A percentile compares a stretch with the other conserved stretches of the same genome.
phyloP scores from a whole-genome alignment of 1,140 invertebrate genomes.

The Hycleus phaleratus region DNA sequence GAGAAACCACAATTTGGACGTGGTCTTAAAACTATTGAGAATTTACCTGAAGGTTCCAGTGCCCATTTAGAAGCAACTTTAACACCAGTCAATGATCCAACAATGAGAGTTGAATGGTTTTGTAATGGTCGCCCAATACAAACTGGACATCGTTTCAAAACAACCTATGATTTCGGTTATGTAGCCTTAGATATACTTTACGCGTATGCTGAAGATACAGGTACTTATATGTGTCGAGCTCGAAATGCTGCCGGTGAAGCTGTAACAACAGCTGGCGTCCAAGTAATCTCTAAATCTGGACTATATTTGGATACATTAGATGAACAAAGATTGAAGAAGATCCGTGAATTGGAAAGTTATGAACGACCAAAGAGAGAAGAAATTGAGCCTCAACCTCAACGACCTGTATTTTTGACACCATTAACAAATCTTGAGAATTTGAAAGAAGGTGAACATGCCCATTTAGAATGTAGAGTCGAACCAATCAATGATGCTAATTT shows the following conservation, averaged over 20 bases:
- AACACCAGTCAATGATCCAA: constrained; percentile 90
- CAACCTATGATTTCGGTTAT: constrained; percentile 92
- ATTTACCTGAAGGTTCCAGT: constrained; percentile 77
- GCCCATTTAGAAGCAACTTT: constrained; percentile 93
- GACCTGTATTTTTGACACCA: constrained; percentile 80
- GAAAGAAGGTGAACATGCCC: constrained; percentile 85
- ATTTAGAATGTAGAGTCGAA: constrained; percentile 91
- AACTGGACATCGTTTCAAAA: constrained; percentile 84
- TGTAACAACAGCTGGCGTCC: constrained; percentile 79
- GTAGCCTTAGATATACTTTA: constrained; percentile 94
- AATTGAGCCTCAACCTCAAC: constrained; percentile 67
- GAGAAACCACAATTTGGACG: constrained; percentile 85
- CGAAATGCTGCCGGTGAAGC: constrained; percentile 88
- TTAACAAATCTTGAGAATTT: constrained; percentile 76
- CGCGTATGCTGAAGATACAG: constrained; percentile 90
- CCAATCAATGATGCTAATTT: constrained; percentile 93
- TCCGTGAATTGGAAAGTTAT: constrained; percentile 78
- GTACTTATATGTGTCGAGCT: constrained; percentile 91
- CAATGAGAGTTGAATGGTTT: constrained; percentile 93
- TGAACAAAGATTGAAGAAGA: constrained; percentile 79
- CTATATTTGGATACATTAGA: constrained; percentile 83
- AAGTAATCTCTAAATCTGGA: constrained; percentile 77
- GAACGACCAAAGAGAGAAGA: constrained; percentile 67
- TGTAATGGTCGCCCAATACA: constrained; percentile 84
- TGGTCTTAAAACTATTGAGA: constrained; percentile 75